phyloP scores from a whole-genome alignment of 2,888 invertebrate species.

The Spisula subtruncata region DNA sequence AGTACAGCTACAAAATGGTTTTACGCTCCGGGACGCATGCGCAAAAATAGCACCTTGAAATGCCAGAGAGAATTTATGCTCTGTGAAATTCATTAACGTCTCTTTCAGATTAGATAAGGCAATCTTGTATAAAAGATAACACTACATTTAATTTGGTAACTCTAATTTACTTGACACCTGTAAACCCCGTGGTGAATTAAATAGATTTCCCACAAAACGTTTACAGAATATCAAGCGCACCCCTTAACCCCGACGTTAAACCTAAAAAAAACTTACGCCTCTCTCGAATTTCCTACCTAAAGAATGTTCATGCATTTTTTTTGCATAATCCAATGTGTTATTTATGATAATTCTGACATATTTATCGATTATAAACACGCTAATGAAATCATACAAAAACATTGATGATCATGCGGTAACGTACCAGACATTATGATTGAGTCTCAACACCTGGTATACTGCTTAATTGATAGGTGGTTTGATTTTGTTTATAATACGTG shows the following conservation, averaged over 20 bases:
- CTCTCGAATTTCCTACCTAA: background rate
- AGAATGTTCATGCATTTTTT: background rate
- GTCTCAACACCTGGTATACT: background rate
- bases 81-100: constrained; percentile 24
- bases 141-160: constrained; percentile 23
- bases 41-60: background rate
- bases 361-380: background rate
- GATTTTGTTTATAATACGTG: background rate
- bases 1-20: no score
- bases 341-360: background rate
- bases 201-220: constrained; percentile 9
- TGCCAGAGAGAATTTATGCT: background rate
- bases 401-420: background rate
- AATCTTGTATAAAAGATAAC: constrained; percentile 21
- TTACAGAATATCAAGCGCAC: background rate
- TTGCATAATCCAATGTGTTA: background rate
- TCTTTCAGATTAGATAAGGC: constrained; percentile 8
- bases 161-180: constrained; percentile 28
- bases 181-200: constrained; percentile 13
- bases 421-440: background rate
- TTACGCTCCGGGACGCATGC: background rate
- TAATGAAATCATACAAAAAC: background rate
- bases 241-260: background rate
- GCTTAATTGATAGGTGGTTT: background rate
- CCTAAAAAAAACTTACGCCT: background rate